Evolutionary conservation across 37 sponge, comb jelly and placozoan species (phyloP).

Genomic region (Aphrocallistes beatrix): DNA sequence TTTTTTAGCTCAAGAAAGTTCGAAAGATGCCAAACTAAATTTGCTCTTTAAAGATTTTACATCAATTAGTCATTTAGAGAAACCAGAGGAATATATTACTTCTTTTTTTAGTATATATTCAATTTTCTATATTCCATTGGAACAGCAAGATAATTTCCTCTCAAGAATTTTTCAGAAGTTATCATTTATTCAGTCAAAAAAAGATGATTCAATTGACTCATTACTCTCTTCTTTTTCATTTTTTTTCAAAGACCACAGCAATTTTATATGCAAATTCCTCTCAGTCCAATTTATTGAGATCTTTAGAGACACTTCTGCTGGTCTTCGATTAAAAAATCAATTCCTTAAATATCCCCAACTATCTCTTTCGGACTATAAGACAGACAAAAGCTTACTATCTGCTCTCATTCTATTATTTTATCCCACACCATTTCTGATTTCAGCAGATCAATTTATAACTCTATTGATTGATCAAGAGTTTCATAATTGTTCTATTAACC

Average conservation of each 20-base stretch:
- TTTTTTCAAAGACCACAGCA: background rate
- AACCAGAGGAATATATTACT: background rate
- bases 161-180: background rate
- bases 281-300: background rate
- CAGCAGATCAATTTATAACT: background rate
- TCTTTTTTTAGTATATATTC: background rate
- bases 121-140: background rate
- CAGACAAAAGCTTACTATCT: background rate
- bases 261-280: background rate
- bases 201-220: background rate
- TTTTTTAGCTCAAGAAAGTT: too few species aligned
- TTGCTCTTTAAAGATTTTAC: too few species aligned
- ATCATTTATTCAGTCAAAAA: background rate
- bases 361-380: background rate
- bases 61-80: too few species aligned
- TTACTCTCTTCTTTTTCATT: background rate
- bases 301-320: background rate
- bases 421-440: background rate
- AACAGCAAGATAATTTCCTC: background rate
- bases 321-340: background rate
- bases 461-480: background rate
- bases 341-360: background rate
- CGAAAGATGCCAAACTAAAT: too few species aligned
- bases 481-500: background rate
- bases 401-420: background rate